Evolutionary conservation across 2,797 vertebrate genomes (phyloP).

Genomic region (Pseudochaenichthys georgianus): DNA sequence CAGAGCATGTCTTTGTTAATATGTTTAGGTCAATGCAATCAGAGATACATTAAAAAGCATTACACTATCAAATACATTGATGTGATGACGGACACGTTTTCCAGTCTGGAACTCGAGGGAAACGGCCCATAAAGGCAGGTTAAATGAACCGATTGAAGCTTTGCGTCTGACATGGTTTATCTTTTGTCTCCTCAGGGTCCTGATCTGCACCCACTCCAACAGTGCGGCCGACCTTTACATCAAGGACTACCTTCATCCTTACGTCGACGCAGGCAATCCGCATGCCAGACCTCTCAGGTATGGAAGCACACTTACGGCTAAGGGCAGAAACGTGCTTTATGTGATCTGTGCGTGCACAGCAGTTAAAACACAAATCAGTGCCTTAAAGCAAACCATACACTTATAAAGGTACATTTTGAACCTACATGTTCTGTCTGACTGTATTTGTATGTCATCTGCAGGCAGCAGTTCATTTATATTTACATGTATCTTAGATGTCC

Average conservation of each 20-base stretch:
- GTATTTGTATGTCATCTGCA: neutral
- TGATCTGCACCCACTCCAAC: constrained; percentile 99
- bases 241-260: constrained; percentile 99
- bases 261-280: constrained; percentile 98
- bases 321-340: neutral
- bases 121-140: neutral
- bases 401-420: neutral
- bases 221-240: constrained; percentile 99
- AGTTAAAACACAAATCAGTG: constrained; percentile 2
- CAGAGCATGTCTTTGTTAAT: neutral
- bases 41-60: neutral
- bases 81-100: neutral
- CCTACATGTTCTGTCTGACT: neutral
- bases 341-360: neutral
- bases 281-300: constrained; percentile 99
- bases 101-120: neutral
- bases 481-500: neutral
- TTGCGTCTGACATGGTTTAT: constrained; percentile 14
- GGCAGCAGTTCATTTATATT: constrained; percentile 4
- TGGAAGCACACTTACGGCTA: neutral
- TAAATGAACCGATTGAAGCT: neutral
- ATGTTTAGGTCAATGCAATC: neutral
- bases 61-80: neutral
- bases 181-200: constrained; percentile 87
- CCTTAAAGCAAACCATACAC: neutral